phyloP scores from a whole-genome alignment of 2,888 invertebrate genomes.

The Agriopis leucophaearia region DNA sequence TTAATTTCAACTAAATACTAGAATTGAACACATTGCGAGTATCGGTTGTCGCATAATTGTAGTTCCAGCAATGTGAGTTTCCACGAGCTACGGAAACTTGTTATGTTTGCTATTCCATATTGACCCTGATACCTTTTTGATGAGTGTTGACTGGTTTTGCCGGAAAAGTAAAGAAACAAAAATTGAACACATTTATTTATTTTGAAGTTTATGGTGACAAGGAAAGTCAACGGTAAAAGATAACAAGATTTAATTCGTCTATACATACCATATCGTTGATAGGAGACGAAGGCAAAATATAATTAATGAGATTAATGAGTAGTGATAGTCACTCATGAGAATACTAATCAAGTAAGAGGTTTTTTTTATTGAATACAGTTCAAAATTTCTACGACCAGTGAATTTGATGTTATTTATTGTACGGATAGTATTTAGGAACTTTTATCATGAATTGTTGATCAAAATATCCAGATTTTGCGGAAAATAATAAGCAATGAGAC shows the following conservation, averaged over 20 bases:
- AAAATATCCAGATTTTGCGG: too few relatives aligned
- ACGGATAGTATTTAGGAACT: not conserved
- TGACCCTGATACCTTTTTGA: constrained; percentile 26
- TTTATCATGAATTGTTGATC: too few relatives aligned
- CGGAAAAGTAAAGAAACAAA: not conserved
- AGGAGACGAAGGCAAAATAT: too few relatives aligned
- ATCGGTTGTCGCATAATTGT: constrained; percentile 22
- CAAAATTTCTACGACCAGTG: not conserved
- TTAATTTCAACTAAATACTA: not conserved
- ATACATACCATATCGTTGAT: too few relatives aligned
- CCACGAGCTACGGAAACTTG: not conserved
- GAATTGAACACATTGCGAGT: constrained; percentile 11
- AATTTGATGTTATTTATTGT: too few relatives aligned
- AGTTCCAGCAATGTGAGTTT: constrained; percentile 13
- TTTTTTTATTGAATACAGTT: not conserved
- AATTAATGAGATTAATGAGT: too few relatives aligned
- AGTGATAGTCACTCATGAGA: too few relatives aligned
- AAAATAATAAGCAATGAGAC: not conserved
- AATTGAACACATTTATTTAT: not conserved
- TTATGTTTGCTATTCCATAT: constrained; percentile 2
- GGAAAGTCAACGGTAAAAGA: too few relatives aligned
- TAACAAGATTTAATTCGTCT: too few relatives aligned
- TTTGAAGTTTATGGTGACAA: too few relatives aligned
- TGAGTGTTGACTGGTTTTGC: constrained; percentile 6
- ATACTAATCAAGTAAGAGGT: too few relatives aligned